These are phyloP conservation scores for Mionectes macconnelli DNA, from an alignment of 2,113 vertebrate genomes.

Conservation along the genomic window DNA sequence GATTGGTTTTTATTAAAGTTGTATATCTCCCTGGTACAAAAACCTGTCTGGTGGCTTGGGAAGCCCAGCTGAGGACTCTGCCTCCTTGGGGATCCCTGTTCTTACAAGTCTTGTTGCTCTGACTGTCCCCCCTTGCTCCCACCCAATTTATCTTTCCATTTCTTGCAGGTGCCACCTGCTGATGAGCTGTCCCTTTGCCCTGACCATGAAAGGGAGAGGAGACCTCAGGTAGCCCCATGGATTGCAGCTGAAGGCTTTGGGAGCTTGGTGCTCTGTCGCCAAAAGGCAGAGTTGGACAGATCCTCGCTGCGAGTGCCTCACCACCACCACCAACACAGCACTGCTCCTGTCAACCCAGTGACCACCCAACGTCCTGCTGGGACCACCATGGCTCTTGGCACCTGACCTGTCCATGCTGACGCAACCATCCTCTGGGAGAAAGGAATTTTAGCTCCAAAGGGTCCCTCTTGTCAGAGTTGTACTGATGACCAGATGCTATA, in stretches of 20 bases:
- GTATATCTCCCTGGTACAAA: slow-evolving; percentile 52
- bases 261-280: background rate
- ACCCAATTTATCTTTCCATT: slow-evolving; percentile 51
- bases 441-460: slow-evolving; percentile 3
- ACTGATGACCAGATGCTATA: background rate
- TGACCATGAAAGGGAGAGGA: slow-evolving; percentile 23
- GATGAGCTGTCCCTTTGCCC: slow-evolving; percentile 41
- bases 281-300: slow-evolving; percentile 6
- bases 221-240: slow-evolving; percentile 30
- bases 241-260: slow-evolving; percentile 33
- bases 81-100: slow-evolving; percentile 36
- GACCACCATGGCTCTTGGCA: background rate
- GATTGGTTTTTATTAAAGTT: slow-evolving; percentile 70
- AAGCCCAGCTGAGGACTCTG: slow-evolving; percentile 45
- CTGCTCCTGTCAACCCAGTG: background rate
- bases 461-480: background rate
- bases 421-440: background rate
- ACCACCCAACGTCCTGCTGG: background rate
- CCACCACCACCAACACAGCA: background rate
- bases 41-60: background rate
- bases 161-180: slow-evolving; percentile 66
- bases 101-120: background rate
- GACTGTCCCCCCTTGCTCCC: background rate
- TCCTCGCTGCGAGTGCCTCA: background rate
- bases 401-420: accelerated